Evolutionary conservation across 2,888 invertebrate species (phyloP), one percentile per base, ranked within the genome.

Genomic region (Hedychridium roseum): DNA sequence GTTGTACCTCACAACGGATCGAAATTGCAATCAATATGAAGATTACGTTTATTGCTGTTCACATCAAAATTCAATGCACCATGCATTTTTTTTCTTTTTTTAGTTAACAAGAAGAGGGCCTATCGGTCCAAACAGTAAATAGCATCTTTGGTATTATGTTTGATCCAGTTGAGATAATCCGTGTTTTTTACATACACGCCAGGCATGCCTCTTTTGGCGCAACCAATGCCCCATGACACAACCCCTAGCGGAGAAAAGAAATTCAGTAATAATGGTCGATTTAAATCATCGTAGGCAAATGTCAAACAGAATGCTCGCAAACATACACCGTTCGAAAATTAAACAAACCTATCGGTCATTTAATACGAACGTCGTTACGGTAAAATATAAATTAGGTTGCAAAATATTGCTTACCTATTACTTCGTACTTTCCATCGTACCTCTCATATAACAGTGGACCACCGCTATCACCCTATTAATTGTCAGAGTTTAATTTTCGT

Each of bases 211-310:
- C 83, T 83, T 60, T 83, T 78, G 7, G 86, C 87, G 69, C 87
- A 88, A 44, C 85, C 85, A 49, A 85, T 85, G 11, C 87, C 87
- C 84, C 86, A 88, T 0, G 87, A 87, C 1, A 87, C 85, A 7
- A 87, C 71, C 37, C 87, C 87, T 87, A 68, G 23, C 15, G 2
- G 2, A 47, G 31, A 17, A 9, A 23, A 23, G 9, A 23, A 23
- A n/a, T n/a, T n/a, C n/a, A n/a, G n/a, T n/a, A n/a, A n/a, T n/a
- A n/a, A n/a, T n/a, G n/a, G n/a, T n/a, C n/a, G n/a, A n/a, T n/a
- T n/a, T n/a, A n/a, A n/a, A n/a, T n/a, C n/a, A n/a, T n/a, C n/a
- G n/a, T n/a, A n/a, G n/a, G n/a, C n/a, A n/a, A n/a, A n/a, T n/a
- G n/a, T n/a, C n/a, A n/a, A n/a, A n/a, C n/a, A n/a, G n/a, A n/a